A percentile compares a stretch with the other conserved stretches of the same genome.
Conservation (phyloP, 2,113 vertebrate species). For the Nesogale talazaci region DNA sequence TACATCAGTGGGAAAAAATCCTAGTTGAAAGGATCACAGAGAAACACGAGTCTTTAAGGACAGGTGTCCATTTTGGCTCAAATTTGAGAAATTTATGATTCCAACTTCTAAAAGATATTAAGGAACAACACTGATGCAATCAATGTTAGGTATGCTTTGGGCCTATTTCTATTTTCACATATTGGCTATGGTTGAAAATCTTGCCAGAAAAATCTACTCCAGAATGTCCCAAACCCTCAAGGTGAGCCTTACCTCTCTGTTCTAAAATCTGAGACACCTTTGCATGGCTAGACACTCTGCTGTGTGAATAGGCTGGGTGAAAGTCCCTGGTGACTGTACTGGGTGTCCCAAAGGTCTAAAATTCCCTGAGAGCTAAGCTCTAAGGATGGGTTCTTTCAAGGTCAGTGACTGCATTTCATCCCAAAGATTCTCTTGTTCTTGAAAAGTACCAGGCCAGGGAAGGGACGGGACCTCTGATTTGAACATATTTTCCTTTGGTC, state of each 20-base stretch:
- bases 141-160: not conserved
- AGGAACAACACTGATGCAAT: not conserved
- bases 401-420: constrained; percentile 54
- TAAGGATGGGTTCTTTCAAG: constrained; percentile 69
- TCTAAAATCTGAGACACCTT: constrained; percentile 8
- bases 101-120: constrained; percentile 41
- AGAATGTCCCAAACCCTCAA: not conserved
- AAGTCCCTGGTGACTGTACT: not conserved
- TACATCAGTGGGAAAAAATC: too few species aligned
- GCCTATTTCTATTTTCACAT: not conserved
- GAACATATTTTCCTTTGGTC: constrained; percentile 67
- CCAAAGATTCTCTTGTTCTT: constrained; percentile 72
- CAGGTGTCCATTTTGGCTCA: constrained; percentile 34
- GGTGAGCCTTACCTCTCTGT: not conserved
- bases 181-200: constrained; percentile 15
- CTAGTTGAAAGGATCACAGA: not conserved
- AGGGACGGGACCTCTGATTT: constrained; percentile 11
- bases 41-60: not conserved
- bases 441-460: constrained; percentile 59
- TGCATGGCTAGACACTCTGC: not conserved
- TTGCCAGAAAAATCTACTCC: not conserved
- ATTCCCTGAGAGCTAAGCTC: constrained; percentile 17
- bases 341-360: constrained; percentile 37
- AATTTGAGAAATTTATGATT: constrained; percentile 7
- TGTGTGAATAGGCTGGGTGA: not conserved